Evolutionary conservation across 1,140 invertebrate genomes (phyloP).

Genomic region (Microplitis mediator): DNA sequence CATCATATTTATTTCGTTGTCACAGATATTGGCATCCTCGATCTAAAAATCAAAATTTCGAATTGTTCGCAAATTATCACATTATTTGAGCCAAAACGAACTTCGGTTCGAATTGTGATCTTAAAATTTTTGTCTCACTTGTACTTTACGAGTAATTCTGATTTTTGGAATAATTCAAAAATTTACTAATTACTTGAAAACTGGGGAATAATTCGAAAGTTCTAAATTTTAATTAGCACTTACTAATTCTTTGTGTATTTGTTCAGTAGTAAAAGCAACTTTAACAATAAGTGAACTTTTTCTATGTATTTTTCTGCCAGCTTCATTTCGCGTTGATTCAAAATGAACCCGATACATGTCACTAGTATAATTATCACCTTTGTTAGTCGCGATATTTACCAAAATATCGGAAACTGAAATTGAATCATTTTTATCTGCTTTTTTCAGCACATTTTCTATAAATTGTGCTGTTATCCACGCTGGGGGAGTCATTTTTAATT

Average conservation of each 20-base stretch:
- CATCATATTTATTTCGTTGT: conserved; percentile 55
- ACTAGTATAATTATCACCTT: conserved; percentile 63
- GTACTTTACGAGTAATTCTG: too few species aligned
- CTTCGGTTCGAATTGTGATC: too few species aligned
- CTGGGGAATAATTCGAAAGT: too few species aligned
- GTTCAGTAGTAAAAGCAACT: conserved; percentile 37
- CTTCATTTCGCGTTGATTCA: conserved; percentile 33
- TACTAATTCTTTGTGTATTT: conserved; percentile 41
- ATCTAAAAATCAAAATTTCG: conserved; percentile 29
- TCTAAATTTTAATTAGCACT: conserved; percentile 8
- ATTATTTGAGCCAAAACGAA: too few species aligned
- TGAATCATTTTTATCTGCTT: conserved; percentile 45
- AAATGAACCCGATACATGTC: conserved; percentile 53
- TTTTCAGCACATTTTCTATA: conserved; percentile 50
- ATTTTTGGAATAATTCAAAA: too few species aligned
- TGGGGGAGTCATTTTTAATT: too few species aligned
- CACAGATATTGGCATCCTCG: conserved; percentile 39
- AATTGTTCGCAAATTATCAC: too few species aligned
- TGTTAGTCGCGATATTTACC: conserved; percentile 50
- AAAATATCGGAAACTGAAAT: conserved; percentile 45
- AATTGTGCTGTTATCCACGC: conserved; percentile 58
- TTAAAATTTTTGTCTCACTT: too few species aligned
- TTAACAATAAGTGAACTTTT: conserved; percentile 50
- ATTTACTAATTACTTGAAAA: too few species aligned
- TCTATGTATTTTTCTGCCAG: conserved; percentile 22